phyloP scores from a whole-genome alignment of 92 coral and sea anemone genomes.

The Montipora capitata region DNA sequence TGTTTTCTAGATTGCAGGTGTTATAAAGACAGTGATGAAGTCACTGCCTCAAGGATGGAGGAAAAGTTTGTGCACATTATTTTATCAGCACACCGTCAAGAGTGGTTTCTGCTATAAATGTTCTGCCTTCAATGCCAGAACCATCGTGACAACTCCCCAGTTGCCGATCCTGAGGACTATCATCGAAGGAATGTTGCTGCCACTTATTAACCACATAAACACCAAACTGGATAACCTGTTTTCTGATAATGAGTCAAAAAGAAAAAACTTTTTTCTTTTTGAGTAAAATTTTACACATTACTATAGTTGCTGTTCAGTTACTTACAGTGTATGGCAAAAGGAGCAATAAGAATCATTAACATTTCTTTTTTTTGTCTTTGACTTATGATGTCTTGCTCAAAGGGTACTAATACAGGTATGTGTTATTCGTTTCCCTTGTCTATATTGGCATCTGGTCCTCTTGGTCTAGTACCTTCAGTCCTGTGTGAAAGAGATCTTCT shows the following conservation, averaged over 20 bases:
- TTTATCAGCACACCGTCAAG: conserved; percentile 61
- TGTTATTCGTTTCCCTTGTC: conserved; percentile 13
- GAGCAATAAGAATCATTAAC: too few relatives aligned
- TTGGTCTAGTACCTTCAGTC: conserved; percentile 58
- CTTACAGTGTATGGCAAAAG: too few relatives aligned
- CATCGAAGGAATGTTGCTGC: conserved; percentile 11
- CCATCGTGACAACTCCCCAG: conserved; percentile 55
- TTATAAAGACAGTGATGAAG: conserved; percentile 38
- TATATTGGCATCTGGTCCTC: conserved; percentile 37
- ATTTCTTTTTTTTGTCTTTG: too few relatives aligned
- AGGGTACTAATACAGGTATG: too few relatives aligned
- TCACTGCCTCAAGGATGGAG: conserved; percentile 33
- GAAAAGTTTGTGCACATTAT: too few relatives aligned
- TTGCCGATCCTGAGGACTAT: conserved; percentile 43
- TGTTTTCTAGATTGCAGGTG: conserved; percentile 25
- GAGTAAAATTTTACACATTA: conserved; percentile 26
- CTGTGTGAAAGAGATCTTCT: conserved; percentile 46
- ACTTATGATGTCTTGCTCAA: too few relatives aligned
- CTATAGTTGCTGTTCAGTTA: too few relatives aligned
- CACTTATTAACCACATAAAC: neutral
- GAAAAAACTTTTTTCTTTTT: neutral
- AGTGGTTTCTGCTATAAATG: conserved; percentile 49
- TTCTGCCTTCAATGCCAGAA: conserved; percentile 26
- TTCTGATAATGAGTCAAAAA: conserved; percentile 9
- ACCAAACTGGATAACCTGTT: neutral